phyloP scores from a whole-genome alignment of 53 echinoderm and acorn worm species.

The Paracentrotus lividus region DNA sequence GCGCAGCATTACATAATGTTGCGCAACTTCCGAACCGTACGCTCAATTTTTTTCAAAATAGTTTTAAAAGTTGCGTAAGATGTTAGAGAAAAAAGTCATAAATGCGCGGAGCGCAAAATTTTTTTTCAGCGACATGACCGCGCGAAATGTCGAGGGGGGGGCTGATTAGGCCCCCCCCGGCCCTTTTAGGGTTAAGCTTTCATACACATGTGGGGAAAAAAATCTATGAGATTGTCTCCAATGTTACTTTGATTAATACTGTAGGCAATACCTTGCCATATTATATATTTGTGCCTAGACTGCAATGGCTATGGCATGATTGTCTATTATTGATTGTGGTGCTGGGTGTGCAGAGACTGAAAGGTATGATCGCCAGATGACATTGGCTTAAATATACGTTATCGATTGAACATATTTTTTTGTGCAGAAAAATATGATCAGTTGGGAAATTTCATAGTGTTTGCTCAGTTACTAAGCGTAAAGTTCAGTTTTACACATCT shows the following conservation, averaged over 20 bases:
- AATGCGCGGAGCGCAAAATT: too few species aligned
- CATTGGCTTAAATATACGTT: background rate
- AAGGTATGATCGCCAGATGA: background rate
- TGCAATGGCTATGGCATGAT: background rate
- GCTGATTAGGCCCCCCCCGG: too few species aligned
- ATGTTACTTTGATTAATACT: background rate
- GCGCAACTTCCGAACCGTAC: too few species aligned
- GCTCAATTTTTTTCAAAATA: too few species aligned
- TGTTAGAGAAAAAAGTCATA: too few species aligned
- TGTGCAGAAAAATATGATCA: background rate
- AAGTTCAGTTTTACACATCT: too few species aligned
- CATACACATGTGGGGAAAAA: background rate
- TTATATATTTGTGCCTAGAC: background rate
- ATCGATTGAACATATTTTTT: slow-evolving; percentile 9
- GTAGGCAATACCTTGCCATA: background rate
- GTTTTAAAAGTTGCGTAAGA: too few species aligned
- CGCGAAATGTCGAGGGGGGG: too few species aligned
- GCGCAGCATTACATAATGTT: too few species aligned
- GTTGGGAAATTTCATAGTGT: background rate
- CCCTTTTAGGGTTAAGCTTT: background rate
- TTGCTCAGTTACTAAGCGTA: background rate
- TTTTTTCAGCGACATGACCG: too few species aligned
- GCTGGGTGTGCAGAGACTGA: slow-evolving; percentile 2
- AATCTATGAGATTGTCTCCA: background rate
- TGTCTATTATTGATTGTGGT: background rate